Evolutionary conservation across 37 sponge, comb jelly and placozoan genomes (phyloP).

Genomic region (Mnemiopsis leidyi): DNA sequence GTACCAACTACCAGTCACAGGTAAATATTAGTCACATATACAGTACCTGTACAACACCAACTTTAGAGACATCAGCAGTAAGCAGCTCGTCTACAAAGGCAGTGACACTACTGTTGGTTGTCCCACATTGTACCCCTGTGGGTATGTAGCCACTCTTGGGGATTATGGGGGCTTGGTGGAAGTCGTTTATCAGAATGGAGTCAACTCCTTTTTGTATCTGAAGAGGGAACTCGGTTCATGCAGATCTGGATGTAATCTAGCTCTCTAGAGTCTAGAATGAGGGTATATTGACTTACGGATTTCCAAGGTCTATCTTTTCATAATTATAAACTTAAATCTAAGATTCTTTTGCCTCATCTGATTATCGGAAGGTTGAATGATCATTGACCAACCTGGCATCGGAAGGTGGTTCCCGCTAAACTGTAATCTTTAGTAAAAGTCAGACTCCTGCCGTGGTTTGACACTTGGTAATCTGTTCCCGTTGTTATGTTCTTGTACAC

Average conservation of each 20-base stretch:
- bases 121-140: neutral
- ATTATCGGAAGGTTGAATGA: neutral
- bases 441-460: neutral
- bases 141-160: constrained; percentile 14
- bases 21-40: too few species aligned
- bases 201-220: neutral
- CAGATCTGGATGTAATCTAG: too few species aligned
- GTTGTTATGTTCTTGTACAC: constrained; percentile 6
- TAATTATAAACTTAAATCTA: too few species aligned
- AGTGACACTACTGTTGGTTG: neutral
- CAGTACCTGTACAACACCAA: neutral
- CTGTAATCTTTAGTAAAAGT: neutral
- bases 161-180: constrained; percentile 15
- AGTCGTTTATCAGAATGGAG: neutral
- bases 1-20: too few species aligned
- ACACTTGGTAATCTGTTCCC: neutral
- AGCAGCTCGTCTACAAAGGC: neutral
- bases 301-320: too few species aligned
- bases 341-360: neutral
- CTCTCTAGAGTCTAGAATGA: too few species aligned
- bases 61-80: neutral
- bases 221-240: too few species aligned
- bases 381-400: constrained; percentile 42
- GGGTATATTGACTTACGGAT: too few species aligned
- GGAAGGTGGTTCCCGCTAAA: neutral